A percentile compares a stretch with the other conserved stretches of the same genome.
These are phyloP conservation scores for Alauda arvensis DNA, from an alignment of 2,797 vertebrate species.

Conservation along the genomic window DNA sequence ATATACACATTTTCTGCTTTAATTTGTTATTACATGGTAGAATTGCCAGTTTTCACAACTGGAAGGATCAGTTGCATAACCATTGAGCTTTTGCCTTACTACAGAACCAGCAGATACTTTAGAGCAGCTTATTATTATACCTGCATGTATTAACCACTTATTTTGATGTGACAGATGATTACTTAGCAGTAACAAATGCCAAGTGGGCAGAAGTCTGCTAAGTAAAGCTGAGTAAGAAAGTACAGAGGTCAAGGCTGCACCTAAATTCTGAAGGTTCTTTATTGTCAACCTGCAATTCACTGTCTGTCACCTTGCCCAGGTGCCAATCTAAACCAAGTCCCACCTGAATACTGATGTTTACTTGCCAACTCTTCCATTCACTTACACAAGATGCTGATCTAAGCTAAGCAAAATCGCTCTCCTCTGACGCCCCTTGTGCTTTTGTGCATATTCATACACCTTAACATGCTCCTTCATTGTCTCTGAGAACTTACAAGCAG, in stretches of 20 bases:
- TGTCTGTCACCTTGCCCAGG: neutral
- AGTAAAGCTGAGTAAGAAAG: neutral
- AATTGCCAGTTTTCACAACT: neutral
- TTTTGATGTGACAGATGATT: constrained; percentile 16
- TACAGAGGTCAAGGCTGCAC: neutral
- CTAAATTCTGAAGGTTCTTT: neutral
- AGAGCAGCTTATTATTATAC: neutral
- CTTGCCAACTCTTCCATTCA: neutral
- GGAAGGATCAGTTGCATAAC: neutral
- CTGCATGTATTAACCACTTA: neutral
- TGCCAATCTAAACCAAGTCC: neutral
- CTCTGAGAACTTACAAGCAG: neutral
- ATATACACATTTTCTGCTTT: neutral
- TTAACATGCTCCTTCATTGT: neutral
- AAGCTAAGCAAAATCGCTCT: neutral
- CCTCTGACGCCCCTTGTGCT: neutral
- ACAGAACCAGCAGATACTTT: neutral
- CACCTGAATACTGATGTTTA: neutral
- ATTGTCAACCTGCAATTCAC: neutral
- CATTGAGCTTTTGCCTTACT: neutral
- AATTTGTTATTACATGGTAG: neutral
- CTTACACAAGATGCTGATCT: neutral
- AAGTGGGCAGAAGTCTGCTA: neutral
- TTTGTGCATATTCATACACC: neutral
- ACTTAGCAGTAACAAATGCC: neutral